Conservation (phyloP, 2,113 vertebrate species). For the Petrocephalus zakoni region DNA sequence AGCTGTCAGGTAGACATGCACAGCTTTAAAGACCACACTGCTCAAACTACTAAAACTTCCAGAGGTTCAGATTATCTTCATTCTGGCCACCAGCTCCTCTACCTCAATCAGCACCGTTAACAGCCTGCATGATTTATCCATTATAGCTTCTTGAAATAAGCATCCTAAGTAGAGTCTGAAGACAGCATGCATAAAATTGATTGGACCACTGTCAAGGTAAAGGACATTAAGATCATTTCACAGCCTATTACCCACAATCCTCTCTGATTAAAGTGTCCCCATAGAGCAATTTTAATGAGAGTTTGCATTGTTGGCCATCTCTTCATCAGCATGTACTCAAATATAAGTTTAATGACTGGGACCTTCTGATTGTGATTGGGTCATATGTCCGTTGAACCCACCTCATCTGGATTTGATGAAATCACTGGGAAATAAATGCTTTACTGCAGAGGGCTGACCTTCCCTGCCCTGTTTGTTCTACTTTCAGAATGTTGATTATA, state of each 20-base stretch:
- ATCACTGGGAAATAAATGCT: neutral
- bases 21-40: neutral
- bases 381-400: neutral
- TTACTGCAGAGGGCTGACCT: neutral
- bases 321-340: conserved; percentile 6
- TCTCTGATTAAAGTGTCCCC: conserved; percentile 21
- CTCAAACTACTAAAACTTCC: neutral
- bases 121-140: conserved; percentile 20
- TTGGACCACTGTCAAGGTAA: conserved; percentile 25
- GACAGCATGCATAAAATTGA: conserved; percentile 26
- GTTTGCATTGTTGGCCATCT: conserved; percentile 17
- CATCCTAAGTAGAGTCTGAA: conserved; percentile 23
- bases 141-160: conserved; percentile 22
- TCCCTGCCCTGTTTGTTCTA: neutral
- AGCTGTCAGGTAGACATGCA: neutral
- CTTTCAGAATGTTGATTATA: neutral
- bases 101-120: conserved; percentile 16
- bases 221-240: conserved; percentile 29
- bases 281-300: conserved; percentile 22
- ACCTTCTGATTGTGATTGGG: neutral
- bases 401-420: neutral
- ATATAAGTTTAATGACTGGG: neutral
- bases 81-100: neutral
- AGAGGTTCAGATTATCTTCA: neutral
- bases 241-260: conserved; percentile 27